These are phyloP conservation scores for Cyclina sinensis DNA, from an alignment of 1,140 invertebrate genomes.

Conservation along the genomic window DNA sequence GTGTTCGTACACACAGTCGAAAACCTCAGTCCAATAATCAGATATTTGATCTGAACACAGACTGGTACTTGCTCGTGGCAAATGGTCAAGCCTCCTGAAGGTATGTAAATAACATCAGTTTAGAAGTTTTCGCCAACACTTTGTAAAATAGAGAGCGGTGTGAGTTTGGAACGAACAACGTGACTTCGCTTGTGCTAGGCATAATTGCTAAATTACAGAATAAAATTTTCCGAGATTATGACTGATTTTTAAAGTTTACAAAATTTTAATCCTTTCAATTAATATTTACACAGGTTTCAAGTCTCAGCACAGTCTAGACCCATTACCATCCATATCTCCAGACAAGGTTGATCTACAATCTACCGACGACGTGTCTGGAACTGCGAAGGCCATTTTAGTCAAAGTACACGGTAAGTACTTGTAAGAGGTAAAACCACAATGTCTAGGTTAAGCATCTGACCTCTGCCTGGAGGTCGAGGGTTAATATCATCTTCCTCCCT, in stretches of 20 bases:
- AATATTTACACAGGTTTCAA: conserved; percentile 61
- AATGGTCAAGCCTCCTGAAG: conserved; percentile 54
- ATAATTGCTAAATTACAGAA: too few species aligned
- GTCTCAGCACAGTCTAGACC: conserved; percentile 56
- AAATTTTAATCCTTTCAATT: too few species aligned
- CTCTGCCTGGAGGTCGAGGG: too few species aligned
- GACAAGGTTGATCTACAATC: conserved; percentile 67
- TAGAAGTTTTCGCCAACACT: too few species aligned
- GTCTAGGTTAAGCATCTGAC: too few species aligned
- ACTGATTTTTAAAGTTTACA: too few species aligned
- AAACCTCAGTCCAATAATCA: conserved; percentile 23
- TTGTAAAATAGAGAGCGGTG: too few species aligned
- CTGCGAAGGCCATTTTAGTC: conserved; percentile 60
- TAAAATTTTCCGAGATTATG: too few species aligned
- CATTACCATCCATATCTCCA: conserved; percentile 61
- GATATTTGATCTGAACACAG: conserved; percentile 68
- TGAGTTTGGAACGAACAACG: too few species aligned
- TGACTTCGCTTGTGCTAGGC: too few species aligned
- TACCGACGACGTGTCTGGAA: conserved; percentile 24
- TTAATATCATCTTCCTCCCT: too few species aligned
- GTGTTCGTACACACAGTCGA: conserved; percentile 53
- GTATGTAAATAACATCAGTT: conserved; percentile 40
- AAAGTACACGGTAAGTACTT: conserved; percentile 73
- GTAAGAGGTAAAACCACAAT: too few species aligned
- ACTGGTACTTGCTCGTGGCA: conserved; percentile 69